phyloP scores from a whole-genome alignment of 2,888 invertebrate genomes.

The Thymelicus lineola region DNA sequence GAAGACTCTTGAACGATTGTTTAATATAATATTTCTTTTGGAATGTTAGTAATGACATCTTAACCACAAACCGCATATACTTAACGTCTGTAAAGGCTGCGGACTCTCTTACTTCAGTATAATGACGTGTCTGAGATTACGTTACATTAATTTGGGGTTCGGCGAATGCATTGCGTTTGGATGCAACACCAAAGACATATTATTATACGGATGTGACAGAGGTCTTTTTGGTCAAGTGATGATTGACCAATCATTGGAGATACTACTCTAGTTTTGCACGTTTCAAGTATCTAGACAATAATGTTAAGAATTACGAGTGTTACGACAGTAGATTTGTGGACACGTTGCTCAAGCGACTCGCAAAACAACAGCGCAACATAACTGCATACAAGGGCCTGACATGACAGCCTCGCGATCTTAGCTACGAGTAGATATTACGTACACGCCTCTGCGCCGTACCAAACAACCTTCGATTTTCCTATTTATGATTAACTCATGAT shows the following conservation, averaged over 20 bases:
- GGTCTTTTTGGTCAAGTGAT: no score
- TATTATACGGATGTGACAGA: no score
- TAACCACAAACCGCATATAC: slow-evolving; percentile 28
- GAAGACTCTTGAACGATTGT: background rate
- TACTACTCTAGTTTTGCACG: background rate
- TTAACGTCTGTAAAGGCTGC: slow-evolving; percentile 10
- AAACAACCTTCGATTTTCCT: slow-evolving; percentile 72
- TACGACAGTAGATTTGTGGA: slow-evolving; percentile 71
- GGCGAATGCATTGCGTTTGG: background rate
- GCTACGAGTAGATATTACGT: background rate
- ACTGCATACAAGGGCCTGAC: slow-evolving; percentile 1
- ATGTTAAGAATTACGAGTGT: no score
- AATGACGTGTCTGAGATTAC: background rate
- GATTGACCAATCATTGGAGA: no score
- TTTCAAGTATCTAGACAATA: slow-evolving; percentile 51
- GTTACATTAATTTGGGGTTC: background rate
- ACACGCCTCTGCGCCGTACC: slow-evolving; percentile 53
- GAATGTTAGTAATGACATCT: slow-evolving; percentile 45
- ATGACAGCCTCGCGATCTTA: background rate
- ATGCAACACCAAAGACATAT: no score
- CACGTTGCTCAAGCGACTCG: slow-evolving; percentile 63
- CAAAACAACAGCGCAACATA: background rate
- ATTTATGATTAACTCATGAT: slow-evolving; percentile 66
- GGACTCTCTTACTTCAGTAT: background rate
- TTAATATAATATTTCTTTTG: slow-evolving; percentile 1